Evolutionary conservation across 2,113 vertebrate species (phyloP).

Genomic region (Xiphias gladius): DNA sequence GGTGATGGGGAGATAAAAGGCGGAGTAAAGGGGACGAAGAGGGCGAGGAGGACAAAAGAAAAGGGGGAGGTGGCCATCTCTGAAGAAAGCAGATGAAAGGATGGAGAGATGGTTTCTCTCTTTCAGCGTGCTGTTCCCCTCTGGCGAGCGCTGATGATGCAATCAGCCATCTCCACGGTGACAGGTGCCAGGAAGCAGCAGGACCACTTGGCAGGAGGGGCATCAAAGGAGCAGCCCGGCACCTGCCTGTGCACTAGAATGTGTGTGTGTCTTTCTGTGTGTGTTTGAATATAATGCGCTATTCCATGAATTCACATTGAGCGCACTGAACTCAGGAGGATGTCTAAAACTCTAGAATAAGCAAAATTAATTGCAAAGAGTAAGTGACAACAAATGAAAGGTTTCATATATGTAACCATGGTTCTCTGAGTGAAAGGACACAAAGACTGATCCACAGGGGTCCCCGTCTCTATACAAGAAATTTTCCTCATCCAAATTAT

Average conservation of each 20-base stretch:
- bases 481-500: slow-evolving; percentile 2
- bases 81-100: slow-evolving; percentile 77
- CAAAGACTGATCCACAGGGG: slow-evolving; percentile 9
- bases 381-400: slow-evolving; percentile 4
- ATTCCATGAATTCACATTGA: slow-evolving; percentile 43
- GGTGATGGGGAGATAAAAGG: slow-evolving; percentile 77
- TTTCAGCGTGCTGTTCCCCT: slow-evolving; percentile 72
- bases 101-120: slow-evolving; percentile 73
- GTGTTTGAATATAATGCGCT: not conserved
- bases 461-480: not conserved
- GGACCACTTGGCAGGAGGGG: slow-evolving; percentile 73
- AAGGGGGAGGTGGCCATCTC: slow-evolving; percentile 54
- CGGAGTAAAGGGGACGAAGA: slow-evolving; percentile 46
- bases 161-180: slow-evolving; percentile 82
- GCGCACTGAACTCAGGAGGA: slow-evolving; percentile 14
- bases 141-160: slow-evolving; percentile 80
- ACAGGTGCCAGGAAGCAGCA: slow-evolving; percentile 81
- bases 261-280: slow-evolving; percentile 8
- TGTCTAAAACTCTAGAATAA: slow-evolving; percentile 48
- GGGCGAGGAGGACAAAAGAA: slow-evolving; percentile 60
- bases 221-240: slow-evolving; percentile 72
- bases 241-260: slow-evolving; percentile 58
- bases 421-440: not conserved
- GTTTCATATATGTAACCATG: slow-evolving; percentile 1
- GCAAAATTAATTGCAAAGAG: slow-evolving; percentile 29